Conservation (phyloP, 2,113 vertebrate genomes). For the Ceyx margarethae region DNA sequence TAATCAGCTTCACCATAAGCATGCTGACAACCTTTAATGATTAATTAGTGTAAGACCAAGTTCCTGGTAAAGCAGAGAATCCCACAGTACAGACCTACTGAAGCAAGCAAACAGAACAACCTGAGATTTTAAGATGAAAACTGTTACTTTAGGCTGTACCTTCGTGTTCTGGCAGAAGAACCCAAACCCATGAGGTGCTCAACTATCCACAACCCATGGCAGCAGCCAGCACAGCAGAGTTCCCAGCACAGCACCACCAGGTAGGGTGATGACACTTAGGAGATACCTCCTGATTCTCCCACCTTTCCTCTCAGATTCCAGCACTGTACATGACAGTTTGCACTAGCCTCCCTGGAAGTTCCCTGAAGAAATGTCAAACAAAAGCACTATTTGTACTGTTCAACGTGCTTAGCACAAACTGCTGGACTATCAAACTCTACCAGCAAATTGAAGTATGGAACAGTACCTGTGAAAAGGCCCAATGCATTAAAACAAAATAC, state of each 20-base stretch:
- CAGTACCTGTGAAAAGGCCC: not conserved
- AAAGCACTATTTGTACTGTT: not conserved
- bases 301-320: fast-evolving
- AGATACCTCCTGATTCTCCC: not conserved
- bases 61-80: slow-evolving; percentile 62
- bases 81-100: slow-evolving; percentile 23
- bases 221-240: not conserved
- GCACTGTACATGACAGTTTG: fast-evolving
- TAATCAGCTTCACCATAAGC: slow-evolving; percentile 73
- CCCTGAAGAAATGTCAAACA: not conserved
- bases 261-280: not conserved
- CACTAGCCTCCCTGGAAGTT: not conserved
- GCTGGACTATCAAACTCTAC: not conserved
- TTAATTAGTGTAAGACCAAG: slow-evolving; percentile 74
- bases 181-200: not conserved
- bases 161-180: slow-evolving; percentile 3
- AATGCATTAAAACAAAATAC: not conserved
- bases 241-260: not conserved
- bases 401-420: not conserved
- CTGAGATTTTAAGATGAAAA: slow-evolving; percentile 31
- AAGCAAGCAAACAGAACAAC: slow-evolving; percentile 53
- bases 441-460: not conserved
- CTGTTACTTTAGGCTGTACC: not conserved
- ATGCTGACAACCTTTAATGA: slow-evolving; percentile 74
- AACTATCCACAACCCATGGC: not conserved